Percentiles rank a stretch among this genome's conserved stretches.
Conservation (phyloP, 2,113 vertebrate species). For the Nettapus auritus region DNA sequence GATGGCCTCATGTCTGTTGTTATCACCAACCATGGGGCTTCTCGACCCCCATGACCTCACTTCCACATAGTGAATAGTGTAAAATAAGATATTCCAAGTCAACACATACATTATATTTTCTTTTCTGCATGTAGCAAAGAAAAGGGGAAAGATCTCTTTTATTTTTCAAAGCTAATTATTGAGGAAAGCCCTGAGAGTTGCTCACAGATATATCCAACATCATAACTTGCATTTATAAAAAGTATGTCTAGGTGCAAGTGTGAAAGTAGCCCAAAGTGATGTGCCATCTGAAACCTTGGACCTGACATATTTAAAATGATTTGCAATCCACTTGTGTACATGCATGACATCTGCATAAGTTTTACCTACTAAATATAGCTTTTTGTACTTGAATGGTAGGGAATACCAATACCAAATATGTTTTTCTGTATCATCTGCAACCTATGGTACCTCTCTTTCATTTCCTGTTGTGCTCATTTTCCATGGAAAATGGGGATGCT, state of each 20-base stretch:
- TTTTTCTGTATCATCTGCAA: neutral
- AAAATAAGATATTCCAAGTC: neutral
- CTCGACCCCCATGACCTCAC: too few species aligned
- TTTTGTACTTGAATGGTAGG: neutral
- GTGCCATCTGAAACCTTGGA: neutral
- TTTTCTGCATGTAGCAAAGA: neutral
- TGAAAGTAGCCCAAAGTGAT: neutral
- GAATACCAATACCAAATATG: rapidly evolving
- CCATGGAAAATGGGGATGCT: neutral
- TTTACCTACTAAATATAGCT: neutral
- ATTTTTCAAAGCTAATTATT: neutral
- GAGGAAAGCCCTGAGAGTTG: neutral
- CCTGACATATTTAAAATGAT: neutral
- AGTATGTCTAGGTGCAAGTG: neutral
- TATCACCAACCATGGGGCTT: too few species aligned
- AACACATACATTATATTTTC: neutral
- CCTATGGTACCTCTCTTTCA: neutral
- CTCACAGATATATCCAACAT: neutral
- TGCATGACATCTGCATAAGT: neutral
- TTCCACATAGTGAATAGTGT: neutral
- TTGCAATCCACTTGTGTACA: neutral
- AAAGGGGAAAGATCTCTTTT: neutral
- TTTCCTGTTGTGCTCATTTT: neutral
- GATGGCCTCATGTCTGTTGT: too few species aligned
- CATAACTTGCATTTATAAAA: neutral